Percentiles rank a stretch among this genome's conserved stretches.
Evolutionary conservation across 2,113 vertebrate genomes (phyloP).

Genomic region (Aegotheles bennettii): DNA sequence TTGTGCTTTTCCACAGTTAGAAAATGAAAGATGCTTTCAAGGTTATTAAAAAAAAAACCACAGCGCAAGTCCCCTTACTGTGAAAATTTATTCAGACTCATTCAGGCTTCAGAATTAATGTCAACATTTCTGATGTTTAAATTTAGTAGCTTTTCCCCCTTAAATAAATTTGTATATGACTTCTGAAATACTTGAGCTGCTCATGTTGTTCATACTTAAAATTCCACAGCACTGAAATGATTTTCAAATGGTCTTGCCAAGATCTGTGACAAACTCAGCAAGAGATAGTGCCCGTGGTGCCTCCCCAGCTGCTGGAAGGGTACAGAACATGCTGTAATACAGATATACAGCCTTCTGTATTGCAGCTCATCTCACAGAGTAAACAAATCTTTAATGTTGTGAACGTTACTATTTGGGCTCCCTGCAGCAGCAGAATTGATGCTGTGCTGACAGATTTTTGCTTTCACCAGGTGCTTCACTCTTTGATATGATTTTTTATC

Average conservation of each 20-base stretch:
- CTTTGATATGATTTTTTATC: background rate
- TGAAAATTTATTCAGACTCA: conserved; percentile 5
- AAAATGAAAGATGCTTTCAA: background rate
- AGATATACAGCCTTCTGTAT: background rate
- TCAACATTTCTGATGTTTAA: background rate
- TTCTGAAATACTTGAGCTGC: background rate
- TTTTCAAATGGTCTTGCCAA: conserved; percentile 2
- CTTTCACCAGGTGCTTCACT: background rate
- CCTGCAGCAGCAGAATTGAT: background rate
- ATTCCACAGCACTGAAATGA: background rate
- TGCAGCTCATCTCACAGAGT: background rate
- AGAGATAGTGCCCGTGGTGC: background rate
- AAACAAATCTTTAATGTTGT: background rate
- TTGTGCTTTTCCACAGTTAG: background rate
- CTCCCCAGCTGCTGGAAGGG: background rate
- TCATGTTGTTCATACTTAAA: background rate
- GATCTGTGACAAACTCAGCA: background rate
- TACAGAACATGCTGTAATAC: background rate
- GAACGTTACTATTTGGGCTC: background rate
- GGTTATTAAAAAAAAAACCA: background rate
- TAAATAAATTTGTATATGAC: background rate
- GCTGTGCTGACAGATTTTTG: background rate
- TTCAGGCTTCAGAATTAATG: background rate
- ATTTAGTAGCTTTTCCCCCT: background rate
- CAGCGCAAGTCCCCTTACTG: background rate